These are phyloP conservation scores for Tauraco hartlaubi DNA, from an alignment of 2,797 vertebrate genomes.

Conservation along the genomic window DNA sequence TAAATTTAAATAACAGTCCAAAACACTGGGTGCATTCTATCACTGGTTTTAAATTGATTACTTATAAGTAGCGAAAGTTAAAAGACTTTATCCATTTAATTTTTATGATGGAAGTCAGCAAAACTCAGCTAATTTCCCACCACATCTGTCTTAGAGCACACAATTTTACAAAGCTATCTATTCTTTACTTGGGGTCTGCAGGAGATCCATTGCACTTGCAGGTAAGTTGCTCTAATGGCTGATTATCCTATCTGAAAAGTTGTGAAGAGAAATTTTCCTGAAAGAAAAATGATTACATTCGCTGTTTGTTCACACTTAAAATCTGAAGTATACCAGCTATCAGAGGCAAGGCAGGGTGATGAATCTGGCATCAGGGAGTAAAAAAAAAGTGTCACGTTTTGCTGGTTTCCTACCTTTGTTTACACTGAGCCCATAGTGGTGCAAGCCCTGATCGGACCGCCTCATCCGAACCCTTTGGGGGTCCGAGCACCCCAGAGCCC, in stretches of 20 bases:
- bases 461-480: neutral
- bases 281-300: neutral
- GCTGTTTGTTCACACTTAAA: neutral
- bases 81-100: neutral
- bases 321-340: neutral
- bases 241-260: neutral
- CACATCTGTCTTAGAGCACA: neutral
- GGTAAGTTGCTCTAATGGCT: neutral
- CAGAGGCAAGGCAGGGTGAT: neutral
- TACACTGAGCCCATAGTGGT: accelerated
- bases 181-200: neutral
- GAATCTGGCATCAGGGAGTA: neutral
- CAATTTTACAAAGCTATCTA: neutral
- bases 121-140: neutral
- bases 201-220: neutral
- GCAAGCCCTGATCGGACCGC: neutral
- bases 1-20: neutral
- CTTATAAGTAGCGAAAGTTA: neutral
- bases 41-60: neutral
- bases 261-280: neutral
- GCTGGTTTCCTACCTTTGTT: neutral
- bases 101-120: neutral
- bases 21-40: neutral
- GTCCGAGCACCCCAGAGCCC: neutral
- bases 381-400: neutral